phyloP scores from a whole-genome alignment of 2,797 vertebrate genomes.

The Anabacerthia variegaticeps region DNA sequence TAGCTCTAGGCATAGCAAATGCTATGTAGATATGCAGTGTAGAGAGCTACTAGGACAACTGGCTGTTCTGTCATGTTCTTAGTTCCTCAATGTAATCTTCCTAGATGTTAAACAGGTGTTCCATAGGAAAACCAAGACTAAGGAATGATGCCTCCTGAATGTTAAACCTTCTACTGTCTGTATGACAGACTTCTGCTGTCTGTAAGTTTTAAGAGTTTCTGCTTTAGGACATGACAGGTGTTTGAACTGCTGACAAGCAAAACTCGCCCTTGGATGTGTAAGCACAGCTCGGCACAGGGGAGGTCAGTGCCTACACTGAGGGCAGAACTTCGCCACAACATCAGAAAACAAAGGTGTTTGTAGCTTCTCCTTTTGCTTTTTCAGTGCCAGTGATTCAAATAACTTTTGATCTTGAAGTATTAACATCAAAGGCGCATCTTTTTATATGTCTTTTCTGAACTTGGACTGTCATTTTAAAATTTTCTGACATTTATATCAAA shows the following conservation, averaged over 20 bases:
- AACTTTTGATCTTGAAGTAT: conserved; percentile 75
- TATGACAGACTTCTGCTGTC: conserved; percentile 63
- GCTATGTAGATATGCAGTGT: conserved; percentile 30
- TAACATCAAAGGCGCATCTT: conserved; percentile 67
- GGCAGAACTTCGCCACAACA: not conserved
- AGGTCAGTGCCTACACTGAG: conserved; percentile 37
- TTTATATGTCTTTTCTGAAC: conserved; percentile 75
- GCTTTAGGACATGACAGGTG: conserved; percentile 75
- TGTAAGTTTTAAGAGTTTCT: conserved; percentile 38
- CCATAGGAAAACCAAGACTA: conserved; percentile 44
- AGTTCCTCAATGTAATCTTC: conserved; percentile 20
- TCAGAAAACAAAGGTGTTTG: conserved; percentile 37
- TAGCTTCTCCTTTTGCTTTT: conserved; percentile 47
- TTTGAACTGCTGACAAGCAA: conserved; percentile 73
- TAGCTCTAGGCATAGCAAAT: conserved; percentile 27
- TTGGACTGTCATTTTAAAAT: conserved; percentile 69
- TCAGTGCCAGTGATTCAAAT: conserved; percentile 72
- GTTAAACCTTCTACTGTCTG: conserved; percentile 39
- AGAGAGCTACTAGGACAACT: conserved; percentile 18
- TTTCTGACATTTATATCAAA: conserved; percentile 73
- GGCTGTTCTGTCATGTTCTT: conserved; percentile 15
- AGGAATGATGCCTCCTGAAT: conserved; percentile 74
- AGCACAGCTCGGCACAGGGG: not conserved
- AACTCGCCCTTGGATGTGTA: conserved; percentile 60
- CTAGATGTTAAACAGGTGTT: conserved; percentile 42